Base-by-base conservation (phyloP, 2,888 invertebrate species). In the Cacoxenus indagator region DNA sequence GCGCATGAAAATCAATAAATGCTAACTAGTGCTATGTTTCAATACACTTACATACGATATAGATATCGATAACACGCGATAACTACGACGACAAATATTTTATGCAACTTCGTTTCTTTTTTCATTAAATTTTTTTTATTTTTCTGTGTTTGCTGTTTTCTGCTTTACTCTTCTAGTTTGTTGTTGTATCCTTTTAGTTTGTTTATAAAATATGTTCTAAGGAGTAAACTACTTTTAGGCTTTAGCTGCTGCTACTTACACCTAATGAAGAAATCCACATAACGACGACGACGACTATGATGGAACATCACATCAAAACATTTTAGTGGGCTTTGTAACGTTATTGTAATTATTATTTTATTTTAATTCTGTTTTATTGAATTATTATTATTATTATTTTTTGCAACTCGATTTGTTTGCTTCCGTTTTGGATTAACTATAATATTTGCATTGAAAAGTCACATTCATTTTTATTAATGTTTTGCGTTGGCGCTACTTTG, bases 401-500 rank as follows among this genome's bases (percentile, higher is more conserved):
- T 51, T 64, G 6, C n/a, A 17, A 48, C 27, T 29, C 19, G 3
- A 11, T 55, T 65, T 11, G 4, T 27, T 17, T 8, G 6, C 9
- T 59, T 68, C n/a, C 26, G 31, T 64, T 51, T 57, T 17, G 48
- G 57, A 68, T 70, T 65, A 73, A 71, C 73, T 70, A 76, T 77
- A 75, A 64, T 62, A 71, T 64, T 80, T 80, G 82, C 80, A 81
- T 81, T 79, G 77, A 81, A 80, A 76, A 75, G 82, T 80, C 80
- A 79, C 80, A 77, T 76, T 65, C n/a, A n/a, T n/a, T n/a, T n/a
- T n/a, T n/a, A n/a, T n/a, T n/a, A n/a, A n/a, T n/a, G n/a, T n/a
- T n/a, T n/a, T n/a, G n/a, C n/a, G n/a, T n/a, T n/a, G n/a, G n/a
- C n/a, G n/a, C n/a, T n/a, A n/a, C n/a, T n/a, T n/a, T n/a, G n/a